A percentile compares a stretch with the other conserved stretches of the same genome.
Conservation (phyloP, 2,797 vertebrate genomes). For the Pseudomugil gertrudae region DNA sequence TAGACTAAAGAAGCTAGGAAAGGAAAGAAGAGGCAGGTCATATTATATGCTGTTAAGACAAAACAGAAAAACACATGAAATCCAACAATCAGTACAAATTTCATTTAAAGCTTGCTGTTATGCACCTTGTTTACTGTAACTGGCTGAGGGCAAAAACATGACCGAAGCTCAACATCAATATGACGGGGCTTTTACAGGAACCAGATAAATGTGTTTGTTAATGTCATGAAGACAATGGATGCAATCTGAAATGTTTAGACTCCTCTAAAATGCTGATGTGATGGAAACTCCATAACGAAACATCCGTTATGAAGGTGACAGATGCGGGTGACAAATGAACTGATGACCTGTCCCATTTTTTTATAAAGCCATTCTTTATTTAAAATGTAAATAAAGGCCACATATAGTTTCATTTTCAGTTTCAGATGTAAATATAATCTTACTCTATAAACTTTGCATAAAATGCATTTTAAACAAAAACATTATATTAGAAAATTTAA, state of each 20-base stretch:
- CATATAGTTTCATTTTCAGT: slow-evolving; percentile 19
- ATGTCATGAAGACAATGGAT: slow-evolving; percentile 16
- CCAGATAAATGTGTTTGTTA: neutral
- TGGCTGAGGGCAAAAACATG: slow-evolving; percentile 13
- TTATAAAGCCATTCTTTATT: slow-evolving; percentile 51
- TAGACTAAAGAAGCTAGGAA: slow-evolving; percentile 90
- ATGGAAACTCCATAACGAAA: slow-evolving; percentile 20
- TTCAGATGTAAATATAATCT: slow-evolving; percentile 22
- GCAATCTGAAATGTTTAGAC: slow-evolving; percentile 31
- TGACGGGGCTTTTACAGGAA: neutral
- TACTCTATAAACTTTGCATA: slow-evolving; percentile 29
- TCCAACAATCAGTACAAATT: slow-evolving; percentile 3
- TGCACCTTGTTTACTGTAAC: slow-evolving; percentile 19
- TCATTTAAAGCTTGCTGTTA: slow-evolving; percentile 15
- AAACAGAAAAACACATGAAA: slow-evolving; percentile 5
- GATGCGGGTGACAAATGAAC: slow-evolving; percentile 44
- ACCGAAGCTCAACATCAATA: slow-evolving; percentile 2
- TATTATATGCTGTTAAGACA: slow-evolving; percentile 32
- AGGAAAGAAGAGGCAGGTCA: slow-evolving; percentile 69
- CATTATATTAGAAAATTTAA: slow-evolving; percentile 14
- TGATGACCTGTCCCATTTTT: slow-evolving; percentile 39
- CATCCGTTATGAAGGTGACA: slow-evolving; percentile 10
- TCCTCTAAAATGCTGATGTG: slow-evolving; percentile 28
- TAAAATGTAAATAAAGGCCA: slow-evolving; percentile 32
- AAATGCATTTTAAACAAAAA: slow-evolving; percentile 10